Conservation (phyloP, 2,888 invertebrate genomes). For the Tryphoninae sp. region DNA sequence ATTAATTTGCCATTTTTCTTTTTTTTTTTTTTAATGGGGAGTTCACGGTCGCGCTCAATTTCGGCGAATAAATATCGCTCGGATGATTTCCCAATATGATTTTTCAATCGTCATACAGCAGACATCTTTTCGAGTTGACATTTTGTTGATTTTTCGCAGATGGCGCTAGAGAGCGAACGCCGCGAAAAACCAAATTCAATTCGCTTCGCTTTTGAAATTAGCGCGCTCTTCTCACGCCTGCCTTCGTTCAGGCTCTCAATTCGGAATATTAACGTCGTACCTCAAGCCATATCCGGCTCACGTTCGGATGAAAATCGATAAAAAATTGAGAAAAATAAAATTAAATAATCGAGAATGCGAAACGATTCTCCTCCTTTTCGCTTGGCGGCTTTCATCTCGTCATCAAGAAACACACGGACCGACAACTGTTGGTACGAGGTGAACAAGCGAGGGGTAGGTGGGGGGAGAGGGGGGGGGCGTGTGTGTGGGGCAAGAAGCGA, state of each 20-base stretch:
- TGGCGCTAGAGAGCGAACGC: neutral
- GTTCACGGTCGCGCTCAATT: conserved; percentile 37
- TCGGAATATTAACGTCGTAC: conserved; percentile 21
- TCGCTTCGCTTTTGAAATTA: neutral
- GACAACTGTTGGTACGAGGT: conserved; percentile 43
- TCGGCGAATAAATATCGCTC: conserved; percentile 31
- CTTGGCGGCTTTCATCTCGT: conserved; percentile 9
- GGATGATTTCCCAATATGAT: neutral
- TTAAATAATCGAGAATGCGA: conserved; percentile 62
- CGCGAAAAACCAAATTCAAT: neutral
- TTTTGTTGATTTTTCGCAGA: neutral
- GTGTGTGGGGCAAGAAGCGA: conserved; percentile 69
- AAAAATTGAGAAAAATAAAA: conserved; percentile 11
- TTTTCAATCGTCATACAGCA: too few species aligned
- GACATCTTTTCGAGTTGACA: neutral
- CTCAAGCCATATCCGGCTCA: conserved; percentile 45
- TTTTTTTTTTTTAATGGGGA: conserved; percentile 5
- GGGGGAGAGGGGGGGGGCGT: neutral
- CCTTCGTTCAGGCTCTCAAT: conserved; percentile 15
- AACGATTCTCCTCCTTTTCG: conserved; percentile 6
- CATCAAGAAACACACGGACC: conserved; percentile 41
- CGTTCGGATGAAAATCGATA: neutral
- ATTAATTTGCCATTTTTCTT: conserved; percentile 55
- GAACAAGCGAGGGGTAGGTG: neutral
- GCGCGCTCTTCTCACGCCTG: conserved; percentile 5